Percentiles rank a stretch among this genome's conserved stretches.
phyloP scores from a whole-genome alignment of 2,888 invertebrate species.

The Nasonia oneida region DNA sequence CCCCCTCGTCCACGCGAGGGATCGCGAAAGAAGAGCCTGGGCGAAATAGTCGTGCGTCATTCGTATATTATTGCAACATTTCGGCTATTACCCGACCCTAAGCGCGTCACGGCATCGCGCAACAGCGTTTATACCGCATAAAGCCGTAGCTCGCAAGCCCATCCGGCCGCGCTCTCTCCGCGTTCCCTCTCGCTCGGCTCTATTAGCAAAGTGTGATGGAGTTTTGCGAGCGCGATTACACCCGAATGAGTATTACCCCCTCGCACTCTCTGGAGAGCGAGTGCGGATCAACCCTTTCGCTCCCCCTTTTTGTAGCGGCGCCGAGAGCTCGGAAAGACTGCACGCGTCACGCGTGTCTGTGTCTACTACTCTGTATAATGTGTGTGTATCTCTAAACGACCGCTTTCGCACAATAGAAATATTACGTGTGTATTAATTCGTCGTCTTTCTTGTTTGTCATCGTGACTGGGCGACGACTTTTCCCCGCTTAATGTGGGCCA shows the following conservation, averaged over 20 bases:
- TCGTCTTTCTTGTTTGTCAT: conserved; percentile 60
- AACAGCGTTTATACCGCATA: conserved; percentile 71
- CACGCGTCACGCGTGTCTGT: conserved; percentile 62
- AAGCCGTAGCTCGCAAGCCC: conserved; percentile 66
- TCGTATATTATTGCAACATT: conserved; percentile 69
- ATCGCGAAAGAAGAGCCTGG: neutral
- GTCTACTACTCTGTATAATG: neutral
- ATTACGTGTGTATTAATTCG: conserved; percentile 55
- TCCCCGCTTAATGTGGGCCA: neutral
- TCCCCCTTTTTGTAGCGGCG: conserved; percentile 45
- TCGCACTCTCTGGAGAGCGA: conserved; percentile 17
- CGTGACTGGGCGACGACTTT: conserved; percentile 41
- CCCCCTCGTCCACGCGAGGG: neutral
- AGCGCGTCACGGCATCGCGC: conserved; percentile 63
- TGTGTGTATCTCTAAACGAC: conserved; percentile 45
- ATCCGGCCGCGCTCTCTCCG: conserved; percentile 69
- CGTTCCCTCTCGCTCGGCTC: conserved; percentile 68
- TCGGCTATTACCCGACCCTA: conserved; percentile 69
- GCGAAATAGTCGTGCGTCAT: conserved; percentile 29
- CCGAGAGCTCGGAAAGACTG: conserved; percentile 54
- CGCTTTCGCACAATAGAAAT: conserved; percentile 50
- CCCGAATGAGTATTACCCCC: conserved; percentile 79
- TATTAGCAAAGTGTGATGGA: conserved; percentile 80
- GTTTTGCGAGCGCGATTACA: conserved; percentile 80
- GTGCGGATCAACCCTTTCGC: conserved; percentile 73